Conservation (phyloP, 1,140 invertebrate genomes). For the Drosophila sp. region DNA sequence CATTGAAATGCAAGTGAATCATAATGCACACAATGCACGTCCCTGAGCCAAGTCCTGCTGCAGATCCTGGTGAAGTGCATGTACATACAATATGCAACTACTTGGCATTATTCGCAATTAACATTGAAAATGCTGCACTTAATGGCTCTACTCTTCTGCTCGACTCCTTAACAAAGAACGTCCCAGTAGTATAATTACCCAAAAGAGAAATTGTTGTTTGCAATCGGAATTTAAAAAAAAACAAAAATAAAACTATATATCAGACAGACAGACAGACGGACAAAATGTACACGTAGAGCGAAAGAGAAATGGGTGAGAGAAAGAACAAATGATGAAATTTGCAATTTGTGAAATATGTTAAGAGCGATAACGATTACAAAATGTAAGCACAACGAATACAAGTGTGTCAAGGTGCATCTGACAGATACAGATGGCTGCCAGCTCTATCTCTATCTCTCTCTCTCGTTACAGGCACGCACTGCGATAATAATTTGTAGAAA, state of each 20-base stretch:
- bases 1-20: too few relatives aligned
- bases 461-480: constrained; percentile 5
- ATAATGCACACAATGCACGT: not conserved
- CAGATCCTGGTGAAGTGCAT: constrained; percentile 22
- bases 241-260: not conserved
- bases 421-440: constrained; percentile 26
- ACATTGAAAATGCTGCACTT: constrained; percentile 55
- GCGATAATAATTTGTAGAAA: constrained; percentile 64
- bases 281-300: not conserved
- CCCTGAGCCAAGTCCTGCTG: not conserved
- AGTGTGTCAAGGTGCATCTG: constrained; percentile 28
- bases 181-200: constrained; percentile 7
- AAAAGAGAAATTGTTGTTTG: constrained; percentile 9
- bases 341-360: constrained; percentile 35
- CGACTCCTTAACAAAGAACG: not conserved
- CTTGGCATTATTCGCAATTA: constrained; percentile 54
- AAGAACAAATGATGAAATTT: constrained; percentile 18
- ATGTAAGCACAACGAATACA: constrained; percentile 8
- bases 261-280: not conserved
- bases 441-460: not conserved
- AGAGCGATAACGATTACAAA: constrained; percentile 17
- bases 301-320: not conserved
- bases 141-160: constrained; percentile 12
- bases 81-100: constrained; percentile 21
- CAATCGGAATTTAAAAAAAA: not conserved